A percentile compares a stretch with the other conserved stretches of the same genome.
Conservation (phyloP, 2,888 invertebrate species). For the Anthophora plumipes region DNA sequence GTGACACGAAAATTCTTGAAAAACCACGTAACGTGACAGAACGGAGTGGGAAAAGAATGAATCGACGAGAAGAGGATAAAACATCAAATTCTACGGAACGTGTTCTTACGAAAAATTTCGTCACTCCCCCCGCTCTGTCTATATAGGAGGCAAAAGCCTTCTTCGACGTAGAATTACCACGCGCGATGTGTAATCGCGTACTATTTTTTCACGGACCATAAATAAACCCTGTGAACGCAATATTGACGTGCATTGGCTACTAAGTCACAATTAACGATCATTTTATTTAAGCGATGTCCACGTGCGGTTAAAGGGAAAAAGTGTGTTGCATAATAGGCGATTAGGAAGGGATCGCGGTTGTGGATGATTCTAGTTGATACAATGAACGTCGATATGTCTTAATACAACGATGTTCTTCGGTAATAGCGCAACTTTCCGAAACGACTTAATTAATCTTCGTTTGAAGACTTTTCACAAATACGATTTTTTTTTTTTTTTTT, state of each 20-base stretch:
- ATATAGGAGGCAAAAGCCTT: constrained; percentile 7
- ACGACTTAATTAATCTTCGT: not conserved
- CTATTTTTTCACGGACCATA: constrained; percentile 59
- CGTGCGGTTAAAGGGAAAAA: not conserved
- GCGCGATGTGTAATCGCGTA: constrained; percentile 45
- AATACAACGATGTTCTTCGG: not conserved
- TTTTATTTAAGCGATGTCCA: constrained; percentile 6
- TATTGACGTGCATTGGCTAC: constrained; percentile 1
- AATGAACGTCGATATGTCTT: not conserved
- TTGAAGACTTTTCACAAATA: not conserved
- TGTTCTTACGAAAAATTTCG: constrained; percentile 50
- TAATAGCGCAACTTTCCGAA: not conserved
- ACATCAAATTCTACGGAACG: not conserved
- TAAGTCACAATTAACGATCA: constrained; percentile 31
- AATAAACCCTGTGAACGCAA: constrained; percentile 43
- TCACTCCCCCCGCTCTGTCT: constrained; percentile 8
- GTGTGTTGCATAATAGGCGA: not conserved
- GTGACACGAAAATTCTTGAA: not conserved
- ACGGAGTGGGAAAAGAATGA: too few species aligned
- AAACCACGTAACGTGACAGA: not conserved
- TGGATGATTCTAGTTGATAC: not conserved
- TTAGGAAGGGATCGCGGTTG: not conserved
- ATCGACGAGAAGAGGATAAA: not conserved
- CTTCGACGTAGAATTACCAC: constrained; percentile 18
- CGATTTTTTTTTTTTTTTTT: not conserved